Evolutionary conservation across 2,888 invertebrate genomes (phyloP), one percentile per base, ranked within the genome.

Genomic region (Rhingia rostrata): DNA sequence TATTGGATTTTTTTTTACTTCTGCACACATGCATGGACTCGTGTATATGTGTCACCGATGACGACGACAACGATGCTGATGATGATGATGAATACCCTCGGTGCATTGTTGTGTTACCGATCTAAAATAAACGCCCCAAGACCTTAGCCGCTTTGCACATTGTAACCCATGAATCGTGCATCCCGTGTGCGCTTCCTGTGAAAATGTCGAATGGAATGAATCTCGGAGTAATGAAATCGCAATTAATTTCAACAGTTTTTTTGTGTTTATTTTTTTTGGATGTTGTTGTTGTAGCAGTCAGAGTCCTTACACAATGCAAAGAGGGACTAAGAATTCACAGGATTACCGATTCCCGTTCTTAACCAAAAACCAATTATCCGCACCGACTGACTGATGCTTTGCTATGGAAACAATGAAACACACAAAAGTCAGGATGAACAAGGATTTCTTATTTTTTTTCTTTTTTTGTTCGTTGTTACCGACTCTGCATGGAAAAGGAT

Each of bases 181-280:
- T 78, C 56, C 64, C 73, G 70, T 63, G 77, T 74, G 85, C 82
- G 82, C 72, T 70, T 79, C 74, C 79, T 75, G 72, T 75, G 70
- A 79, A 49, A 84, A 73, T 80, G 80, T 80, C 80, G 84, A 84
- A 84, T 80, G 84, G 22, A 84, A 84, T 84, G 80, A 80, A 80
- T 80, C 74, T 84, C 84, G 22, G 63, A 90, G 90, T 91, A 90
- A 90, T 90, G 90, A 90, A 90, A 90, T 91, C 91, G 90, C 90
- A 90, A 90, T 90, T 90, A 90, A 90, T 90, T 91, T 90, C 89
- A 90, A 88, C 88, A 89, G 88, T 88, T 41, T 56, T n/a, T 67
- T 49, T 73, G 54, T 43, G 0, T 33, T 51, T 58, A 43, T 47
- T 70, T 14, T 73, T 51, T 47, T 58, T 39, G 4, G 45, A 37